Conservation (phyloP, 2,797 vertebrate species). For the Dromococcyx pavoninus region DNA sequence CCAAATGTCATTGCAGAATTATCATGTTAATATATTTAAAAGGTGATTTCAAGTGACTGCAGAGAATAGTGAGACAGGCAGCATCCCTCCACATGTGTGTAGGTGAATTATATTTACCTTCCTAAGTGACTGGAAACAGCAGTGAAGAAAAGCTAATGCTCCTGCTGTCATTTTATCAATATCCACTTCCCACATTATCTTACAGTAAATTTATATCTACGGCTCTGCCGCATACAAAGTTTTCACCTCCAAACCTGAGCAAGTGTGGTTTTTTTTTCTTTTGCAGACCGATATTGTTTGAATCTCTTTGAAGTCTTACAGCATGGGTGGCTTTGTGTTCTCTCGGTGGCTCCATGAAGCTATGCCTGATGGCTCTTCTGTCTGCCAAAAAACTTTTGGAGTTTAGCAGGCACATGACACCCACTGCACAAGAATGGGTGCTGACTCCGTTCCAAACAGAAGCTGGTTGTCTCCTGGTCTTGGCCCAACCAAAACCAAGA, state of each 20-base stretch:
- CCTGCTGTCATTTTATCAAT: neutral
- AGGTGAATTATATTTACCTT: neutral
- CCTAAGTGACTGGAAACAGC: neutral
- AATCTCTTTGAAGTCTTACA: neutral
- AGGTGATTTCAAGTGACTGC: neutral
- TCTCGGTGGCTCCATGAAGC: neutral
- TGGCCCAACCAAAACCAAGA: neutral
- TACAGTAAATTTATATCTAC: neutral
- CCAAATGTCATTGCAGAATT: neutral
- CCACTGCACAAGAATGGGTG: rapidly evolving
- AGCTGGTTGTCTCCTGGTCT: neutral
- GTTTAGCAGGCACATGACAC: rapidly evolving
- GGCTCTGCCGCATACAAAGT: rapidly evolving
- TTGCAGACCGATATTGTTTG: neutral
- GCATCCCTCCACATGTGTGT: neutral
- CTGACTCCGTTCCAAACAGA: neutral
- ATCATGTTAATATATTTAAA: neutral
- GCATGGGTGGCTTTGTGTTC: rapidly evolving
- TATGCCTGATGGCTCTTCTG: neutral
- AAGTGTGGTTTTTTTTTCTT: neutral
- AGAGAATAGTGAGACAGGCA: neutral
- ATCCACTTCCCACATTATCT: neutral
- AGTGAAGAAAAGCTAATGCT: neutral
- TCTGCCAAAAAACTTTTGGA: neutral
- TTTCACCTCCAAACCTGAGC: neutral